Percentiles rank a stretch among this genome's conserved stretches.
Conservation (phyloP, 2,797 vertebrate genomes). For the Scomberomorus guttatus region DNA sequence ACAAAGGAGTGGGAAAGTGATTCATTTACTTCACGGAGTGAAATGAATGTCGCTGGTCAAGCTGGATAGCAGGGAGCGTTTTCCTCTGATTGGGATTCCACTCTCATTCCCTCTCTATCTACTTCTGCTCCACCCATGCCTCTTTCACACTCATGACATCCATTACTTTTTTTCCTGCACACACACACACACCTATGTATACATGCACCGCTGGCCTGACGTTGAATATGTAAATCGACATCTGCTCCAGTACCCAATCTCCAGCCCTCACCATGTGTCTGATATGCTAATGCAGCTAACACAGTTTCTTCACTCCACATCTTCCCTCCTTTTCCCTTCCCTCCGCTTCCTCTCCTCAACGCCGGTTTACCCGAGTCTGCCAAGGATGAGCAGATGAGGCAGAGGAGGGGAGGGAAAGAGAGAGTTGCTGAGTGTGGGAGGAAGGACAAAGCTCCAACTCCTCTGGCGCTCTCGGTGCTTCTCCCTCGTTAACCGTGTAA, state of each 20-base stretch:
- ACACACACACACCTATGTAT: conserved; percentile 62
- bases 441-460: conserved; percentile 67
- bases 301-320: conserved; percentile 74
- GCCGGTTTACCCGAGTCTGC: conserved; percentile 66
- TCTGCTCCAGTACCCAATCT: conserved; percentile 86
- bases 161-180: conserved; percentile 31
- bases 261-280: conserved; percentile 85
- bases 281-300: conserved; percentile 85
- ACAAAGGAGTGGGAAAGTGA: conserved; percentile 31
- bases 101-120: conserved; percentile 42
- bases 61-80: conserved; percentile 10
- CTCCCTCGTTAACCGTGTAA: conserved; percentile 64
- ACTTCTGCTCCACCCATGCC: conserved; percentile 55
- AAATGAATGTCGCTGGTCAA: conserved; percentile 36
- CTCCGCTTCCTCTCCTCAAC: conserved; percentile 69
- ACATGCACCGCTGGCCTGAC: conserved; percentile 75
- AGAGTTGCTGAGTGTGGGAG: conserved; percentile 72
- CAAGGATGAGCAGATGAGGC: conserved; percentile 79
- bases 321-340: conserved; percentile 64
- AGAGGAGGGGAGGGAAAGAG: conserved; percentile 52
- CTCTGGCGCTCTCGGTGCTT: conserved; percentile 49
- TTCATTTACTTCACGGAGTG: conserved; percentile 40
- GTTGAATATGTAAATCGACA: conserved; percentile 89
- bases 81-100: conserved; percentile 55
- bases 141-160: conserved; percentile 67